Conservation (phyloP, 2,113 vertebrate species). For the Oryzias javanicus region DNA sequence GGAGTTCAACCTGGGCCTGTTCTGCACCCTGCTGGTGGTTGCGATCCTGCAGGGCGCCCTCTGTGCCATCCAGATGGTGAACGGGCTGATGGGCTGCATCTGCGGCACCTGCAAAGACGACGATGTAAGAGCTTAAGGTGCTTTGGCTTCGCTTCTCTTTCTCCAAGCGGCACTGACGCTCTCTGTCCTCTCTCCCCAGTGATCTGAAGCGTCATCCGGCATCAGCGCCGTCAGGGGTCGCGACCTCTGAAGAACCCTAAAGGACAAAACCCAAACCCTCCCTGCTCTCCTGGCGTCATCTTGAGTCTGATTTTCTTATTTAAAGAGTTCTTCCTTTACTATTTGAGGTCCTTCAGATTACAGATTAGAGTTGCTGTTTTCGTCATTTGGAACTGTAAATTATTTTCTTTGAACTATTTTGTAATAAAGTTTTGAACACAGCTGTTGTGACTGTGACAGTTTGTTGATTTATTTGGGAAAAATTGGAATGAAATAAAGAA, state of each 20-base stretch:
- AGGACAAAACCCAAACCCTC: too few species aligned
- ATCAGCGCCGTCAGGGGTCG: too few species aligned
- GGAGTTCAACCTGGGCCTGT: constrained; percentile 71
- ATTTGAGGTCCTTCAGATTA: background rate
- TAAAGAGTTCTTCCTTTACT: background rate
- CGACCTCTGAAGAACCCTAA: too few species aligned
- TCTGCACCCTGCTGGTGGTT: constrained; percentile 53
- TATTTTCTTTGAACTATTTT: constrained; percentile 24
- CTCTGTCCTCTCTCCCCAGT: background rate
- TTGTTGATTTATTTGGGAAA: too few species aligned
- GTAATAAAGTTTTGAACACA: constrained; percentile 20
- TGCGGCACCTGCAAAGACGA: constrained; percentile 67
- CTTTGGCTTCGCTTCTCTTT: background rate
- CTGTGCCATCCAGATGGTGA: constrained; percentile 66
- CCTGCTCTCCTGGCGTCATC: too few species aligned
- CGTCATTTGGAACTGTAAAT: constrained; percentile 2
- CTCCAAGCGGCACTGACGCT: background rate
- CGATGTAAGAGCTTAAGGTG: background rate
- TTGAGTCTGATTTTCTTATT: too few species aligned
- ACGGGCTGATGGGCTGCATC: constrained; percentile 73
- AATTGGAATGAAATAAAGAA: too few species aligned
- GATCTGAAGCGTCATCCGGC: background rate
- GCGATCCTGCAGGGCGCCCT: constrained; percentile 49
- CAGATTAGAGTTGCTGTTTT: background rate
- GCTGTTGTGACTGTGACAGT: background rate